A percentile compares a stretch with the other conserved stretches of the same genome.
Conservation (phyloP, 2,797 vertebrate genomes). For the Lepilemur septentrionalis region DNA sequence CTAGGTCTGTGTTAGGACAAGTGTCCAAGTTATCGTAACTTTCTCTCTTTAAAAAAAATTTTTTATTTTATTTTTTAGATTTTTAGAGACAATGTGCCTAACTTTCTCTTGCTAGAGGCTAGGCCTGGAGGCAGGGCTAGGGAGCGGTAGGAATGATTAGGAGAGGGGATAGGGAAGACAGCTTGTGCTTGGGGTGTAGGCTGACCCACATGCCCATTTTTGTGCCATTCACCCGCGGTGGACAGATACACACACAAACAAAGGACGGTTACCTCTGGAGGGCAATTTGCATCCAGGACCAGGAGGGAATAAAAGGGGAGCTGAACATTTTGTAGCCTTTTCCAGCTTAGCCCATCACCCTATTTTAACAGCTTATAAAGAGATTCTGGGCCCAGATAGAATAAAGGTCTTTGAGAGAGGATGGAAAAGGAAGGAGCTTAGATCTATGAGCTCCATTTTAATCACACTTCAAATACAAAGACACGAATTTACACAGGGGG, state of each 20-base stretch:
- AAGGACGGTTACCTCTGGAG: background rate
- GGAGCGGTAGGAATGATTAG: background rate
- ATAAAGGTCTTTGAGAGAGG: background rate
- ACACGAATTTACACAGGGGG: background rate
- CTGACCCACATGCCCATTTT: background rate
- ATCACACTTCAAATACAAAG: slow-evolving; percentile 31
- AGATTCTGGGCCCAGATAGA: background rate
- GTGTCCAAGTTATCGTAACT: background rate
- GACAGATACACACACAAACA: background rate
- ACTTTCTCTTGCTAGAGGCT: background rate
- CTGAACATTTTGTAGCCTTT: background rate
- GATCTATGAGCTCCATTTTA: background rate
- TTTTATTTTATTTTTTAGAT: background rate
- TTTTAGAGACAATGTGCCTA: background rate
- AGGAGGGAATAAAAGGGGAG: background rate
- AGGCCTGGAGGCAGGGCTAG: background rate
- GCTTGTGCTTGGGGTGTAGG: background rate
- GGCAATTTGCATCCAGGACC: background rate
- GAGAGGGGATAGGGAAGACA: background rate
- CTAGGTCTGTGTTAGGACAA: slow-evolving; percentile 23
- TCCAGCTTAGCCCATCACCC: background rate
- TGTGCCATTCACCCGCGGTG: background rate
- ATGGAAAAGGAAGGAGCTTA: background rate
- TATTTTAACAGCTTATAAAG: slow-evolving; percentile 32
- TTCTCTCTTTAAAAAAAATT: background rate